Evolutionary conservation across 2,888 invertebrate genomes (phyloP), one percentile per base, ranked within the genome.

Genomic region (Entomobrya proxima): DNA sequence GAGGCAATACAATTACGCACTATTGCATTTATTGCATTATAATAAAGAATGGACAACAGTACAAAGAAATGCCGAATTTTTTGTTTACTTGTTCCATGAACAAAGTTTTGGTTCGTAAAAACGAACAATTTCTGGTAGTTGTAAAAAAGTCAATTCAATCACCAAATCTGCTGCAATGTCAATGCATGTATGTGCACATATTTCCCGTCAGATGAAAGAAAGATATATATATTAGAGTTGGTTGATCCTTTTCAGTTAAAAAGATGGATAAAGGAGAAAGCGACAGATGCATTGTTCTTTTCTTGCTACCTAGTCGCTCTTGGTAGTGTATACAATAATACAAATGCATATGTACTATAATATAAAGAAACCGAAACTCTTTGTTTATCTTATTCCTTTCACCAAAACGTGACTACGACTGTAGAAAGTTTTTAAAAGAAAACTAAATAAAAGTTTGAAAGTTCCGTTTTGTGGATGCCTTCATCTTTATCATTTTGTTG

Each of bases 1-100:
- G 35, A 55, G 30, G 75, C 75, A 82, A 82, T 82, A 82, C 67
- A 76, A 75, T 83, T 83, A 83, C 75, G 82, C 82, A 82, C 67
- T 83, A 27, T 30, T 83, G 76, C 83, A 76, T 83, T 55, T 76
- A 72, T 44, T 80, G 40, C 72, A 82, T 83, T 52, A 72, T 18
- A 67, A 64, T 47, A 80, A 72, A 47, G 47, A 61, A 18, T 37
- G 44, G 30, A 47, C 15, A 47, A 30, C 44, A 72, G 13, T 6
- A 30, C 18, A 75, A 72, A 52, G 18, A 76, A 15, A 18, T 4
- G 7, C 40, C 21, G 27, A 27, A 27, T 5, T 18, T 35, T 47
- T 55, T 58, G 37, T 37, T 47, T 78, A 37, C 40, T 78, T 61
- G 27, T 32, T 52, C 47, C 18, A 47, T 6, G 4, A 2, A 32